phyloP scores from a whole-genome alignment of 2,888 invertebrate genomes.

The Drosophila limbata region DNA sequence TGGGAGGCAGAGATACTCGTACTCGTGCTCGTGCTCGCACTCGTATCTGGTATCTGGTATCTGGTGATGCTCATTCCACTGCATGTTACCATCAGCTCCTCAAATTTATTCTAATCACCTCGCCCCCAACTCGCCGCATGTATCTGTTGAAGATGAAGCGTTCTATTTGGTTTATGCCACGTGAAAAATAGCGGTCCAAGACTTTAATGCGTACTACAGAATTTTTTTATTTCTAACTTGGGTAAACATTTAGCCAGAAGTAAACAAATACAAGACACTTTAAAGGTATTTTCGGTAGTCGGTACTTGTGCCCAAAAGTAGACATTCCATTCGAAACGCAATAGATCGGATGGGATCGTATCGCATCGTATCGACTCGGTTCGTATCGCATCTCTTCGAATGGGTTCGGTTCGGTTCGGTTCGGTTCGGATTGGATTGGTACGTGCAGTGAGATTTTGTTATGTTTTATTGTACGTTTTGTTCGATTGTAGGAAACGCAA shows the following conservation, averaged over 20 bases:
- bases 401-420: neutral
- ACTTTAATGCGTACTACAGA: constrained; percentile 71
- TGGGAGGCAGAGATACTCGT: constrained; percentile 5
- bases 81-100: constrained; percentile 60
- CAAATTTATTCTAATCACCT: constrained; percentile 63
- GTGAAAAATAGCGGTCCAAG: constrained; percentile 74
- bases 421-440: neutral
- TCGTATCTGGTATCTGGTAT: constrained; percentile 25
- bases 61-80: constrained; percentile 59
- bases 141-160: constrained; percentile 41
- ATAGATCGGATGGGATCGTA: constrained; percentile 16
- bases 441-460: constrained; percentile 16
- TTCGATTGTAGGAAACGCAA: constrained; percentile 60
- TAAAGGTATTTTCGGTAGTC: constrained; percentile 74
- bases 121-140: constrained; percentile 21
- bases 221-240: constrained; percentile 72
- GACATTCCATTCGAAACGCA: constrained; percentile 55
- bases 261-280: constrained; percentile 77
- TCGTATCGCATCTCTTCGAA: constrained; percentile 5
- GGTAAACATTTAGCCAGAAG: constrained; percentile 76
- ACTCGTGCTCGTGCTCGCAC: neutral
- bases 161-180: constrained; percentile 67
- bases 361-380: constrained; percentile 12
- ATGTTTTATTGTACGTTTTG: constrained; percentile 51
- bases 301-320: constrained; percentile 74